Base-by-base conservation (phyloP, 2,113 vertebrate genomes). In the Crotalus tigris region DNA sequence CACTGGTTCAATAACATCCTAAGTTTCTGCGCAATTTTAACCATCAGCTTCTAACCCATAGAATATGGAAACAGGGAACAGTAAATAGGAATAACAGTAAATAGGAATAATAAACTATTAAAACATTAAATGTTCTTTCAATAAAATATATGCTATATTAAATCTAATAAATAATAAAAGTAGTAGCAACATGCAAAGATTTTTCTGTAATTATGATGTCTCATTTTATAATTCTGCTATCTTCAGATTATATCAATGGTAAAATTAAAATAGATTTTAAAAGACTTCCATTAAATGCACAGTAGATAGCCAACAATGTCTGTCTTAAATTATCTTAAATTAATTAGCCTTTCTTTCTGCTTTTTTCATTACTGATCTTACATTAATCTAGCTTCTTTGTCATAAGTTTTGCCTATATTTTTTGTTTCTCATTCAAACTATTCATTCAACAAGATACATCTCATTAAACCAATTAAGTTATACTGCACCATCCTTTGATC, bases 211-310 rank as follows among this genome's bases (percentile, higher is more conserved):
- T 7, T 44, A 33, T 87, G 55, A 46, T 53, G 15, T 53, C 58
- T n/a, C 29, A 11, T 69, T 75, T 88, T 23, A 69, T 88, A 88
- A 92, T 26, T 88, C 86, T 88, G 26, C 17, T 51, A 15, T 23
- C n/a, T 59, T 88, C 46, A 64, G 6, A 92, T 29, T 88, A 88
- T 39, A 61, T 26, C 51, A 44, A 17, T 69, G 17, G 21, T 75
- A 24, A 69, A 92, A 33, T 51, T 54, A 55, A 69, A 88, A n/a
- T 12, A 92, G 51, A 92, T 92, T 81, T 69, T n/a, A 92, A 11
- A 59, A 61, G 29, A 69, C 19, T 53, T 59, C 54, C 44, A 3
- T 53, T 88, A 39, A 87, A 15, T 92, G 21, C 46, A 88, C 9
- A 61, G 85, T 59, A 69, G 4, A n/a, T 33, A n/a, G 26, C 17